Evolutionary conservation across 2,888 invertebrate species (phyloP).

Genomic region (Laspeyria flexula): DNA sequence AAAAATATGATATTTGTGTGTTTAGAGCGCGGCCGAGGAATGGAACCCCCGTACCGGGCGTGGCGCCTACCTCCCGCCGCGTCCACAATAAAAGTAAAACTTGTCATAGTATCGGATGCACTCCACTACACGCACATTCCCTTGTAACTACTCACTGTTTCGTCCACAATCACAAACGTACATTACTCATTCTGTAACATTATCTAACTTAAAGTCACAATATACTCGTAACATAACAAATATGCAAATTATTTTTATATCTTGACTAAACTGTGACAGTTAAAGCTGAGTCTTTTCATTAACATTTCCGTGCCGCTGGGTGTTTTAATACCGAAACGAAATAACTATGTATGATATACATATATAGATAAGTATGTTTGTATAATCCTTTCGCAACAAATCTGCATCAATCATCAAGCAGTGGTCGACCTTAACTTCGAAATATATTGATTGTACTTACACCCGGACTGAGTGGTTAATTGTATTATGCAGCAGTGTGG

Average conservation of each 20-base stretch:
- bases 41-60: conserved; percentile 40
- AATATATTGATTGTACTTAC: neutral
- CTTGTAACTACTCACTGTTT: conserved; percentile 31
- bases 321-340: no score
- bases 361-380: no score
- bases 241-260: no score
- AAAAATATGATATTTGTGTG: conserved; percentile 48
- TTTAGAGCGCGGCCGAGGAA: conserved; percentile 34
- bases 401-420: no score
- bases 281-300: no score
- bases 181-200: neutral
- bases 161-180: neutral
- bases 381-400: no score
- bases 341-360: no score
- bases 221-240: no score
- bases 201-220: no score
- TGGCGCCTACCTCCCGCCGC: conserved; percentile 69
- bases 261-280: no score
- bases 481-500: conserved; percentile 21
- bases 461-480: neutral
- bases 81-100: conserved; percentile 39
- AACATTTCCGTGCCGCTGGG: no score
- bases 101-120: conserved; percentile 26
- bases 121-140: conserved; percentile 28
- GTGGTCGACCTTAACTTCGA: no score